phyloP scores from a whole-genome alignment of 2,888 invertebrate species.

The Cyclophora punctaria region DNA sequence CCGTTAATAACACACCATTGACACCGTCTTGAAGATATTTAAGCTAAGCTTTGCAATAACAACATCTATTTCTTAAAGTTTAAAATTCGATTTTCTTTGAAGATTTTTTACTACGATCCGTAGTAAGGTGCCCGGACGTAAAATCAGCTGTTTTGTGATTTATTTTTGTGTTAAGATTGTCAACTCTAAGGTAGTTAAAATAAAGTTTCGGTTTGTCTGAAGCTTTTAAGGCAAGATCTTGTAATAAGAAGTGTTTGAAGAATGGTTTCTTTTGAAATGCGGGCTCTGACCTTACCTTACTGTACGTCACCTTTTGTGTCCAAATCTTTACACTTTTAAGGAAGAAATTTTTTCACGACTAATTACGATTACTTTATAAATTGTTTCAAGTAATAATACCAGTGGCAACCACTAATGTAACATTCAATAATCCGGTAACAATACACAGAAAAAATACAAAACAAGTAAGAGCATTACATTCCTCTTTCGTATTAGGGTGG shows the following conservation, averaged over 20 bases:
- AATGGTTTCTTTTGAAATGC: not conserved
- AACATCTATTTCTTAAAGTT: constrained; percentile 2
- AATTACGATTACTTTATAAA: no score
- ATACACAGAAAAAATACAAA: constrained; percentile 45
- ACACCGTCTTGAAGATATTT: constrained; percentile 1
- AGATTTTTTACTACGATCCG: constrained; percentile 30
- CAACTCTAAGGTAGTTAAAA: not conserved
- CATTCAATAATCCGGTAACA: constrained; percentile 64
- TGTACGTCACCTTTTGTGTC: no score
- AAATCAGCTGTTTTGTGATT: constrained; percentile 55
- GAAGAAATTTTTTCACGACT: no score
- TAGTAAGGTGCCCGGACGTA: constrained; percentile 51
- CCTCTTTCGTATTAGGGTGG: constrained; percentile 46
- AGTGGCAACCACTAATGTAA: constrained; percentile 50
- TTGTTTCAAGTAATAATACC: constrained; percentile 31
- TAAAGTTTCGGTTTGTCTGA: no score
- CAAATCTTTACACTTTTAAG: no score
- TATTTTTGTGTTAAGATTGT: constrained; percentile 15
- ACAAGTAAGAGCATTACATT: constrained; percentile 63
- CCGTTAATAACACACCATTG: not conserved
- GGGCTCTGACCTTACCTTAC: not conserved
- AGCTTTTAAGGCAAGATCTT: not conserved
- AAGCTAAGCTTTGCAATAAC: not conserved
- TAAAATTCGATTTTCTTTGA: constrained; percentile 5
- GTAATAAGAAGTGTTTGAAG: not conserved